Evolutionary conservation across 30 jellyfish, hydroid and myxozoan genomes (phyloP).

Genomic region (Aurelia aurita complex sp. Pacific): DNA sequence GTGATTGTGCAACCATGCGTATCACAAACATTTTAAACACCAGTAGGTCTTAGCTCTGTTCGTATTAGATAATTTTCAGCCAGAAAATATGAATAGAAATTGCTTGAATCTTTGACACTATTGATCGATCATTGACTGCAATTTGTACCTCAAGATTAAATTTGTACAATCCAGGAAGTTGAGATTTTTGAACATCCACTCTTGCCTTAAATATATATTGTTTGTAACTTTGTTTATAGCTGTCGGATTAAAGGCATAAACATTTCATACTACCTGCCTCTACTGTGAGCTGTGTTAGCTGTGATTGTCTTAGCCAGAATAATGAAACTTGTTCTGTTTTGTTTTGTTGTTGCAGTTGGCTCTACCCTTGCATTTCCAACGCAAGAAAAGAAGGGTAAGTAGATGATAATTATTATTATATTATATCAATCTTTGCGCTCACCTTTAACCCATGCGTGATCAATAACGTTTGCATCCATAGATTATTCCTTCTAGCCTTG

Average conservation of each 20-base stretch:
- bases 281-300: background rate
- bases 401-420: background rate
- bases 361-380: background rate
- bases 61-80: conserved; percentile 10
- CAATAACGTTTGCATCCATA: background rate
- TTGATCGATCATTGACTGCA: background rate
- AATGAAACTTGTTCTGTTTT: conserved; percentile 12
- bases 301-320: background rate
- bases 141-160: background rate
- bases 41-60: background rate
- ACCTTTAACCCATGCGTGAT: background rate
- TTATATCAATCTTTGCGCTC: background rate
- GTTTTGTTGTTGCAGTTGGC: background rate
- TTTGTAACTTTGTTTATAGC: conserved; percentile 11
- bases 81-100: background rate
- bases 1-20: conserved; percentile 58
- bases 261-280: conserved; percentile 18
- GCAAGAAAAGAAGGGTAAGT: conserved; percentile 19
- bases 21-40: conserved; percentile 41
- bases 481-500: too few relatives aligned
- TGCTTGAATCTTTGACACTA: background rate
- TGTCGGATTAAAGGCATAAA: conserved; percentile 3
- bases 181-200: background rate
- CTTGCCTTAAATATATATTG: background rate
- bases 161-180: background rate